phyloP scores from a whole-genome alignment of 2,797 vertebrate species.

The Melanotaenia boesemani region DNA sequence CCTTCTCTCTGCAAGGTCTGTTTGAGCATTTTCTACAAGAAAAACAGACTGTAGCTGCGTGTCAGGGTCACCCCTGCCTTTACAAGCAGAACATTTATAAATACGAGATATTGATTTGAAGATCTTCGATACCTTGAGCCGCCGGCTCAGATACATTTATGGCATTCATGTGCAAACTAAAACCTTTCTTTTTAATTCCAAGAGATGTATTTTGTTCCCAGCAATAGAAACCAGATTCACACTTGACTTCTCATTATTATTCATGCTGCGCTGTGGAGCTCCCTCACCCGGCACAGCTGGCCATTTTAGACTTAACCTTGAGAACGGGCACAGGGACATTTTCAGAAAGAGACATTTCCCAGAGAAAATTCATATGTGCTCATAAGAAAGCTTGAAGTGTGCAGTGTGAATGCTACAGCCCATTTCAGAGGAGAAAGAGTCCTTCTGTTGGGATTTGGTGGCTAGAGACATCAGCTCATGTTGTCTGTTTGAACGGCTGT shows the following conservation, averaged over 20 bases:
- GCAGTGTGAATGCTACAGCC: background rate
- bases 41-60: background rate
- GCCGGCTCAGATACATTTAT: background rate
- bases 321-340: slow-evolving; percentile 25
- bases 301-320: slow-evolving; percentile 48
- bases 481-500: slow-evolving; percentile 1
- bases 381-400: background rate
- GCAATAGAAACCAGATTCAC: background rate
- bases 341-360: slow-evolving; percentile 22
- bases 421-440: slow-evolving; percentile 11
- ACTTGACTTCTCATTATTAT: slow-evolving; percentile 41
- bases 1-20: background rate
- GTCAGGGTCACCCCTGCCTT: background rate
- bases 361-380: slow-evolving; percentile 17
- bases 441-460: slow-evolving; percentile 11
- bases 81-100: background rate
- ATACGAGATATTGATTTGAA: background rate
- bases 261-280: slow-evolving; percentile 36
- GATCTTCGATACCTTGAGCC: background rate
- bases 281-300: slow-evolving; percentile 19
- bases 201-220: background rate
- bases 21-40: background rate
- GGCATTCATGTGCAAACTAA: background rate
- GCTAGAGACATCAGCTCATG: slow-evolving; percentile 6
- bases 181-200: background rate